A percentile compares a stretch with the other conserved stretches of the same genome.
Evolutionary conservation across 2,113 vertebrate genomes (phyloP).

Genomic region (Clarias gariepinus): DNA sequence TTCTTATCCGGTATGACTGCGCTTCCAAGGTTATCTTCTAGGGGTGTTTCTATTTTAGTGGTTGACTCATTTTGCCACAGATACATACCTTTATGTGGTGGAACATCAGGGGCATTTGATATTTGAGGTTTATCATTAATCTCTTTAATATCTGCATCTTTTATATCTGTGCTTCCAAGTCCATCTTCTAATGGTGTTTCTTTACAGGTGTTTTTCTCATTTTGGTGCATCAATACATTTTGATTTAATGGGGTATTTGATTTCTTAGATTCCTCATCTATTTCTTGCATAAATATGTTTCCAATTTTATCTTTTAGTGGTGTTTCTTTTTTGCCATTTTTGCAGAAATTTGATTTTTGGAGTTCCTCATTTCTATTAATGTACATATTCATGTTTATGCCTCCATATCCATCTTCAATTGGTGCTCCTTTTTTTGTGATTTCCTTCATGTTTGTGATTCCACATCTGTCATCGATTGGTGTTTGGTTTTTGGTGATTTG

Average conservation of each 20-base stretch:
- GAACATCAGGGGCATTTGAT: neutral
- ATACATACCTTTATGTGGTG: neutral
- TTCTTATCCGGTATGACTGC: too few species aligned
- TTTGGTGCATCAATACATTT: neutral
- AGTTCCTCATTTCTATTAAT: too few species aligned
- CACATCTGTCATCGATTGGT: too few species aligned
- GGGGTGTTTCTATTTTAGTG: neutral
- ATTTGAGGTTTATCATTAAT: neutral
- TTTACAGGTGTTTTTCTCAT: neutral
- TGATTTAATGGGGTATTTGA: neutral
- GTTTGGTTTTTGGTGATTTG: neutral
- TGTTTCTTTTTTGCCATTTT: too few species aligned
- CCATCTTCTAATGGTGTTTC: neutral
- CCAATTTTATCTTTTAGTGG: neutral
- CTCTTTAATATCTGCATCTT: too few species aligned
- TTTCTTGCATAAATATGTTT: too few species aligned
- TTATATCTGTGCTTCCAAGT: neutral
- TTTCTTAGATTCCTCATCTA: neutral
- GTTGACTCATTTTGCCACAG: neutral
- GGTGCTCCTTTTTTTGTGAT: too few species aligned
- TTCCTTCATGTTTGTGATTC: too few species aligned
- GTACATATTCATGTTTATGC: too few species aligned
- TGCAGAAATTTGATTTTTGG: too few species aligned
- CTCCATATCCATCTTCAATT: too few species aligned
- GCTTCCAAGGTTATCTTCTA: too few species aligned